Evolutionary conservation across 2,113 vertebrate species (phyloP), one percentile per base, ranked within the genome.

Genomic region (Xiphias gladius): DNA sequence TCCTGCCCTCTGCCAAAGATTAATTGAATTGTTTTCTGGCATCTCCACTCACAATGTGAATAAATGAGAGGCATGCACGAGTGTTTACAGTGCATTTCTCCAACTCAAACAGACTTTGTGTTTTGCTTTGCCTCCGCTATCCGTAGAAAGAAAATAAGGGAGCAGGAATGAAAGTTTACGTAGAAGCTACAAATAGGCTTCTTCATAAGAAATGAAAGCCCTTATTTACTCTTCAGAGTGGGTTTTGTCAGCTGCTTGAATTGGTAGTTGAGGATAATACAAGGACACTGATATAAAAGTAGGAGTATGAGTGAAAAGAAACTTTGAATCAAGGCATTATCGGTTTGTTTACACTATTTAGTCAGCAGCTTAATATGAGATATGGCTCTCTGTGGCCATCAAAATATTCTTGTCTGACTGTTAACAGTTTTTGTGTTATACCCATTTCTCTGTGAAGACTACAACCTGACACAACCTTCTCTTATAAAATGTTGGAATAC

Each of bases 11-110:
- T 55, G 75, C 82, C 81, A 86, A 82, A 89, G 83, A 93, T 87
- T 82, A 89, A 92, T 86, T 80, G 35, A 90, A 89, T 89, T 89
- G 82, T 91, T 88, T 87, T 89, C 87, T 92, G 92, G 86, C 93
- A 61, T 83, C 82, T 77, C 24, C 16, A 24, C 63, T 82, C 57
- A 67, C 26, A 13, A 73, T 78, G 73, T 68, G 89, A 84, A 86
- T 85, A 86, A 88, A 86, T 46, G 73, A 74, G 70, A 90, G 61
- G 67, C 72, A 77, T 73, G 79, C n/a, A n/a, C 73, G 17, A 67
- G 83, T 84, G 82, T 91, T 90, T 91, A 88, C 66, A 55, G 75
- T 84, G 85, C 14, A 66, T 79, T 85, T 86, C 71, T 92, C 86
- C 75, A 76, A 86, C 70, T 83, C 50, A 73, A 79, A 74, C 55